Evolutionary conservation across 1,140 invertebrate species (phyloP), one percentile per base, ranked within the genome.

Genomic region (Streblospio benedicti): DNA sequence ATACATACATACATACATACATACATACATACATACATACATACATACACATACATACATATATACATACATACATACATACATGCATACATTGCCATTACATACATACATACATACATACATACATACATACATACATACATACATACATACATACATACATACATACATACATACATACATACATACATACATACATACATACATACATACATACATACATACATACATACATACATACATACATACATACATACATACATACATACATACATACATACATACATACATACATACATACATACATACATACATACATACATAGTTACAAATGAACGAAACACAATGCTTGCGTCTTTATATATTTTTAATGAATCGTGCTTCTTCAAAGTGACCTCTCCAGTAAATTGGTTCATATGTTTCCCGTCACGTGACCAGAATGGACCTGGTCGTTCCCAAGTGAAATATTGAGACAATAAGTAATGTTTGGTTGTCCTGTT

Each of bases 31-130:
- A 16, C 30, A 16, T 14, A 47, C 30, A 16, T n/a, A 47, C 30
- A 47, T 47, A 47, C 30, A 47, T 47, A n/a, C n/a, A 47, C 30
- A 47, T n/a, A 47, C 30, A 47, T 47, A 47, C 30, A 47, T 47
- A 47, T 47, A 47, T 47, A 47, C 38, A 12, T 41, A 12, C n/a
- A 41, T 41, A 12, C 12, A 12, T 12, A 41, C 38, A 41, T 41
- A n/a, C n/a, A 12, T 12, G n/a, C 38, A 41, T n/a, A 41, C 12
- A 41, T n/a, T n/a, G n/a, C n/a, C n/a, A n/a, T n/a, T 41, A 41
- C 12, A n/a, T 41, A 41, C n/a, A 41, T 41, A 41, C 38, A 12
- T 12, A 41, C 12, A 12, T n/a, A 12, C 12, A 12, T 47, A 47
- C 30, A 2, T 45, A 45, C 14, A 41, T 18, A 0, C 38, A 41